Conservation (phyloP, 2,113 vertebrate species). For the Ciconia boyciana region DNA sequence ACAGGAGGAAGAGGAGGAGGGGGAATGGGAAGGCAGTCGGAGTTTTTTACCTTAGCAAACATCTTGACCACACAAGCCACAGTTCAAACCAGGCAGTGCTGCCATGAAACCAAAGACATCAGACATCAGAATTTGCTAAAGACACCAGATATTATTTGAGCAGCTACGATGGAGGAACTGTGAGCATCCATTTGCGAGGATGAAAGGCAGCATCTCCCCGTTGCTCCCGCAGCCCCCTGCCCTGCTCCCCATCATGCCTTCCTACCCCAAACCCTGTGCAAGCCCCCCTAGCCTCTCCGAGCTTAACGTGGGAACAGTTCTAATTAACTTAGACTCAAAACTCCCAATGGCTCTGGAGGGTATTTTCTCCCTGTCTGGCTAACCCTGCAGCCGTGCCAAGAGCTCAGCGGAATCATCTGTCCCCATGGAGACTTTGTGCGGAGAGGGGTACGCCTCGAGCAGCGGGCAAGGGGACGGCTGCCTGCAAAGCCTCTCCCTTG, state of each 20-base stretch:
- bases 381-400: not conserved
- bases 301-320: not conserved
- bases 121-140: not conserved
- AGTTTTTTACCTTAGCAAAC: not conserved
- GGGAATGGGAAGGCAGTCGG: not conserved
- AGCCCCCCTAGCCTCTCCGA: not conserved
- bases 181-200: not conserved
- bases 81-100: not conserved
- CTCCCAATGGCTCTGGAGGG: not conserved
- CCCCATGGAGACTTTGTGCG: not conserved
- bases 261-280: not conserved
- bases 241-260: not conserved
- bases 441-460: not conserved
- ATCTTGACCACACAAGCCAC: not conserved
- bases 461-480: accelerated
- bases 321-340: not conserved
- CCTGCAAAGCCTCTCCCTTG: not conserved
- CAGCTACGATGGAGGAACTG: not conserved
- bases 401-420: not conserved
- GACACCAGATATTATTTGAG: not conserved
- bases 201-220: not conserved
- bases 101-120: not conserved
- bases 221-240: not conserved
- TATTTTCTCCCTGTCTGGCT: not conserved
- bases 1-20: not conserved